A percentile compares a stretch with the other conserved stretches of the same genome.
Conservation (phyloP, 2,113 vertebrate genomes). For the Podarcis muralis region DNA sequence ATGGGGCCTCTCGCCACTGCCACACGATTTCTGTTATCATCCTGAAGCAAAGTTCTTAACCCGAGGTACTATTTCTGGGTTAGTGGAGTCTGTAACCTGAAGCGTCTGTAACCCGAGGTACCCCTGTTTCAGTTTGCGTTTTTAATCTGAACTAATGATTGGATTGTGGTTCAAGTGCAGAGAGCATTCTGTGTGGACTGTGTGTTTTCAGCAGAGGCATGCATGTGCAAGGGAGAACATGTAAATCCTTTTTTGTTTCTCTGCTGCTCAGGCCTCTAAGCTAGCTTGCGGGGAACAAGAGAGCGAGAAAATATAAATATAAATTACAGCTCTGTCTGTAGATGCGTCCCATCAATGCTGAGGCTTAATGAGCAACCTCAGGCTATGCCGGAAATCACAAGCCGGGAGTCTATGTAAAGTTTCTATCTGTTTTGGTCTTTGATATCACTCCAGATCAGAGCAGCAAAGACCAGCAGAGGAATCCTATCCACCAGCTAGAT, state of each 20-base stretch:
- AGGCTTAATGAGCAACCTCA: constrained; percentile 68
- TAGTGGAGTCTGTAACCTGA: too few relatives aligned
- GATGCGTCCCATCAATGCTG: constrained; percentile 68
- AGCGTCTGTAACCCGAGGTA: too few relatives aligned
- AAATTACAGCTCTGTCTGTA: constrained; percentile 71
- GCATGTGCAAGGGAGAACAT: not conserved
- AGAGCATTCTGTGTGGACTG: not conserved
- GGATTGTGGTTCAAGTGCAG: not conserved
- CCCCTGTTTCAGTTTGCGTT: not conserved
- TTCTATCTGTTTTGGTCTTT: constrained; percentile 46
- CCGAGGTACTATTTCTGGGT: too few relatives aligned
- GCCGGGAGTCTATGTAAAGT: constrained; percentile 34
- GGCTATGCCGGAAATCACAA: constrained; percentile 66
- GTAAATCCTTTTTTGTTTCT: constrained; percentile 10
- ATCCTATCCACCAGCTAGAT: not conserved
- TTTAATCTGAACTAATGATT: not conserved
- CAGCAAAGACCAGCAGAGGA: constrained; percentile 4
- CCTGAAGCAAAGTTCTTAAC: too few relatives aligned
- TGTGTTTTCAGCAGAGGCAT: not conserved
- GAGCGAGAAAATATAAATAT: constrained; percentile 55
- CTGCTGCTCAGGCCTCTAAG: constrained; percentile 49
- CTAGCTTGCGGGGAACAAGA: constrained; percentile 49
- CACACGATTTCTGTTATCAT: too few relatives aligned
- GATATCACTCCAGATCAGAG: not conserved
- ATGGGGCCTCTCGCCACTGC: too few relatives aligned